These are phyloP conservation scores for Phymanthus crucifer DNA, from an alignment of 92 coral and sea anemone genomes.

Conservation along the genomic window DNA sequence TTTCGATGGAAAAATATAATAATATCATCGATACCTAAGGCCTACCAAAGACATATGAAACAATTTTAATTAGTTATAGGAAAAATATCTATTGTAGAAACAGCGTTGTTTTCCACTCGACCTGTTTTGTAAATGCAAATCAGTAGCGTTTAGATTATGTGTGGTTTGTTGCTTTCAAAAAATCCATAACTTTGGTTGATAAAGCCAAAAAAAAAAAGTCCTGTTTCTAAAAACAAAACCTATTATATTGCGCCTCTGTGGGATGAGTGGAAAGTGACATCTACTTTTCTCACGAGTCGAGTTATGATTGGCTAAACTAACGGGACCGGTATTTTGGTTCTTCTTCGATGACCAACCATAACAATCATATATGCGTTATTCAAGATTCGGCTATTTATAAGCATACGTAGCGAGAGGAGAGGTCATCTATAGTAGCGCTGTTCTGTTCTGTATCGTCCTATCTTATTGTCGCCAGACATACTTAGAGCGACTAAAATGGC, in stretches of 20 bases:
- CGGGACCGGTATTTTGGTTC: not conserved
- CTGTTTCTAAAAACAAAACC: too few relatives aligned
- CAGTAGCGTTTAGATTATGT: not conserved
- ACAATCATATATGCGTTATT: not conserved
- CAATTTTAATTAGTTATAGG: not conserved
- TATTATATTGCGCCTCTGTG: too few relatives aligned
- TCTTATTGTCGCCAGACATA: not conserved
- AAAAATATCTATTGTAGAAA: not conserved
- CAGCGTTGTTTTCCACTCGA: not conserved
- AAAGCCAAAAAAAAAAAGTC: too few relatives aligned
- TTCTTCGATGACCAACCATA: not conserved
- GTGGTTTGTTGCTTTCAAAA: not conserved
- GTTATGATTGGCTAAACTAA: not conserved
- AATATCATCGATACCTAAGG: not conserved
- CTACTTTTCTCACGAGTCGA: not conserved
- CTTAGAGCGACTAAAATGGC: not conserved
- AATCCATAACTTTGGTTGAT: too few relatives aligned
- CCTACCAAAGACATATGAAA: not conserved
- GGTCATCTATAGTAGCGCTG: not conserved
- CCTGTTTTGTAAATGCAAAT: not conserved
- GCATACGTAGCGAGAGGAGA: not conserved
- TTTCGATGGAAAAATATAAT: not conserved
- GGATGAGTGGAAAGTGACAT: not conserved
- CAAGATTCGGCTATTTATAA: not conserved
- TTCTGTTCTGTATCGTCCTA: not conserved